phyloP scores from a whole-genome alignment of 2,113 vertebrate genomes.

The Lycocorax pyrrhopterus region DNA sequence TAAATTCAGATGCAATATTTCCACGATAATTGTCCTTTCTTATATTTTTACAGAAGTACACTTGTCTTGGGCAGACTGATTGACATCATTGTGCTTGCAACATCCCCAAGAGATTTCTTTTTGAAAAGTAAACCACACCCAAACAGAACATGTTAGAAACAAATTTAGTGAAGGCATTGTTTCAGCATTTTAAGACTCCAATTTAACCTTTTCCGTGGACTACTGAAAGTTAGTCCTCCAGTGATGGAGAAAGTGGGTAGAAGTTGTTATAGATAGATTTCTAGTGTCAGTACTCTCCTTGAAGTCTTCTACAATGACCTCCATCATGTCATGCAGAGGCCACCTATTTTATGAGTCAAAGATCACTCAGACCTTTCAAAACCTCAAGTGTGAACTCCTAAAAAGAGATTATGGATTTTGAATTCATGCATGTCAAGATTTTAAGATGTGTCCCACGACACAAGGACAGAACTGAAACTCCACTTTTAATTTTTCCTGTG shows the following conservation, averaged over 20 bases:
- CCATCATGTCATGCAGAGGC: not conserved
- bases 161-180: not conserved
- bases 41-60: not conserved
- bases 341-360: not conserved
- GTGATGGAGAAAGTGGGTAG: not conserved
- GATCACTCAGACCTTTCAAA: not conserved
- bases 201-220: not conserved
- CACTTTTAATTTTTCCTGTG: not conserved
- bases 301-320: not conserved
- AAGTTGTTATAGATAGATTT: not conserved
- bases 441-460: not conserved
- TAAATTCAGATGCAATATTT: conserved; percentile 16
- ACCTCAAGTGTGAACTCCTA: not conserved
- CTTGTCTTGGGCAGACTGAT: not conserved
- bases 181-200: not conserved
- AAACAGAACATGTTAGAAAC: not conserved
- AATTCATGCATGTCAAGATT: not conserved
- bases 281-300: not conserved
- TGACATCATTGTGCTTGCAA: not conserved
- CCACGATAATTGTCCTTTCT: not conserved
- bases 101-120: not conserved
- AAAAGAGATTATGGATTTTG: not conserved
- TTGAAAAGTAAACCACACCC: not conserved
- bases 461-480: not conserved
- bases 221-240: not conserved